Evolutionary conservation across 2,797 vertebrate genomes (phyloP), one percentile per base, ranked within the genome.

Genomic region (Enteromius afrohamiltoni): DNA sequence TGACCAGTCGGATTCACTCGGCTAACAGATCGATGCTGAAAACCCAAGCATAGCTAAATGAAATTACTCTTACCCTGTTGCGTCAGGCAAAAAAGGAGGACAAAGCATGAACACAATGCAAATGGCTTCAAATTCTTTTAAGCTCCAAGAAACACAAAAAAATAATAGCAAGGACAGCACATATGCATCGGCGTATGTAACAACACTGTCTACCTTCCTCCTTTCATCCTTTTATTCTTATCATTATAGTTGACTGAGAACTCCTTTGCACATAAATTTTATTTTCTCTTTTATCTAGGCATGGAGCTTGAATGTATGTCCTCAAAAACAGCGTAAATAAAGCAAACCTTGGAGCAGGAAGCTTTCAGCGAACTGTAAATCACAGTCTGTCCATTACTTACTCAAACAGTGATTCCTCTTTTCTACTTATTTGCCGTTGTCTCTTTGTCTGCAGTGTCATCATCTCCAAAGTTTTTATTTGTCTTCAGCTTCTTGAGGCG

Each of bases 31-130:
- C 92, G 79, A 94, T 94, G 83, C 85, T 75, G 89, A 90, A 90
- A 84, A 91, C 88, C 90, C 89, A 80, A 76, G 80, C 77, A 82
- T 82, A 81, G 90, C 88, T 85, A 91, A 93, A 94, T 93, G 80
- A 91, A 91, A 93, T 93, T 91, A 93, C 91, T 90, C 87, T 85
- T 88, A 88, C 90, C 87, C 79, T 68, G 89, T 91, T 91, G 87
- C 85, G 82, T 84, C 88, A 1, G 5, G 85, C 29, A 64, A 68
- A 88, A 73, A 75, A 82, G 87, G 80, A 90, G 84, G 81, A 86
- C 83, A 77, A 88, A 87, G 89, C 88, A 85, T 70, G 81, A 85
- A 87, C 85, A 68, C 17, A 74, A 78, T 73, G 16, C 69, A 79
- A 79, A 62, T 31, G 23, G 34, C 31, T 47, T 37, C n/a, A n/a